phyloP scores from a whole-genome alignment of 2,888 invertebrate species.

The Lysandra bellargus region DNA sequence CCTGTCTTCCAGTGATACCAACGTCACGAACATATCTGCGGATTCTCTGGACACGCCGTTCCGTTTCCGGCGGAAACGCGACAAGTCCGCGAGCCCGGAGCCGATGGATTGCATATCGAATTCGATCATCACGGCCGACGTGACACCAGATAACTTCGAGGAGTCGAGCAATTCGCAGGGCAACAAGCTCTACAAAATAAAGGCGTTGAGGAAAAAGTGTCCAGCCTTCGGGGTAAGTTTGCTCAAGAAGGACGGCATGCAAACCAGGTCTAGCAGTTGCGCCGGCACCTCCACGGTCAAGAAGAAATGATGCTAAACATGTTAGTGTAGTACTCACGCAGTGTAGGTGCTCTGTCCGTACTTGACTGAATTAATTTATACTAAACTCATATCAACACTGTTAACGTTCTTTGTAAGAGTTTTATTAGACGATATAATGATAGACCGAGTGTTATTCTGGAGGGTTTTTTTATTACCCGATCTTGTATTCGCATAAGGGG shows the following conservation, averaged over 20 bases:
- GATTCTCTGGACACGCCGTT: constrained; percentile 73
- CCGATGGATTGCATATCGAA: constrained; percentile 73
- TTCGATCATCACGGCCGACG: constrained; percentile 68
- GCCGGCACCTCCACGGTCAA: constrained; percentile 68
- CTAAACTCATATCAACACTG: constrained; percentile 59
- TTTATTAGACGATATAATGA: constrained; percentile 23
- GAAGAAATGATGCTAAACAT: constrained; percentile 73
- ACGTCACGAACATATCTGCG: constrained; percentile 72
- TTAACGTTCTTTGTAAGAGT: constrained; percentile 35
- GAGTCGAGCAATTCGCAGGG: constrained; percentile 75
- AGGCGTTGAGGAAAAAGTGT: constrained; percentile 72
- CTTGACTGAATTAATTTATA: constrained; percentile 57
- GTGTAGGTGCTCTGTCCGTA: constrained; percentile 50
- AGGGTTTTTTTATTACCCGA: background rate
- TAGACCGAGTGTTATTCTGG: background rate
- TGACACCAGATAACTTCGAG: constrained; percentile 69
- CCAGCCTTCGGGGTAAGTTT: constrained; percentile 67
- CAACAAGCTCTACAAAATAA: constrained; percentile 74
- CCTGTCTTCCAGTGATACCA: constrained; percentile 74
- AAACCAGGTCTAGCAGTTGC: constrained; percentile 72
- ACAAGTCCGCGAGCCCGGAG: constrained; percentile 71
- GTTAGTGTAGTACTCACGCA: constrained; percentile 48
- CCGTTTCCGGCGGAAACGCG: constrained; percentile 70
- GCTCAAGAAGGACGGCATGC: constrained; percentile 71
- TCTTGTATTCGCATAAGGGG: background rate